A percentile compares a stretch with the other conserved stretches of the same genome.
phyloP scores from a whole-genome alignment of 2,113 vertebrate species.

The Macrotis lagotis region DNA sequence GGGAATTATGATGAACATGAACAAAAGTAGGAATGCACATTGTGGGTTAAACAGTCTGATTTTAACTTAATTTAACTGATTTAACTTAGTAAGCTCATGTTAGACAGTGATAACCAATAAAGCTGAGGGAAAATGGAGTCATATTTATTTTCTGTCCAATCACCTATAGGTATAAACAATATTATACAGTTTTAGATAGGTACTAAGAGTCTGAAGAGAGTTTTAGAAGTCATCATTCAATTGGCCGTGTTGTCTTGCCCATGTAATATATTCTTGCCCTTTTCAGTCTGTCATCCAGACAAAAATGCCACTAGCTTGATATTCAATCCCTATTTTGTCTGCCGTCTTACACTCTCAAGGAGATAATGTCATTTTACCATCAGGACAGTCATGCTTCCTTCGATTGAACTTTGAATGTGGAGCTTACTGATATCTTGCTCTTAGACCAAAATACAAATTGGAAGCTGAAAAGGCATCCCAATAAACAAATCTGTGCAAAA shows the following conservation, averaged over 20 bases:
- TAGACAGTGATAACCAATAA: not conserved
- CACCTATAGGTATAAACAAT: not conserved
- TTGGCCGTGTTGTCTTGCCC: slow-evolving; percentile 22
- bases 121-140: not conserved
- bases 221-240: slow-evolving; percentile 34
- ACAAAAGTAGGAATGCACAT: not conserved
- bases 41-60: not conserved
- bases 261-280: not conserved
- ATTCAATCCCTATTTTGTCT: slow-evolving; percentile 19
- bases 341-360: slow-evolving; percentile 17
- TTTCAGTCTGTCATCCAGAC: slow-evolving; percentile 38
- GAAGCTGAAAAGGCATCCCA: slow-evolving; percentile 36
- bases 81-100: not conserved
- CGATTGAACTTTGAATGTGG: slow-evolving; percentile 26
- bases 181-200: not conserved
- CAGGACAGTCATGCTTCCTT: slow-evolving; percentile 61
- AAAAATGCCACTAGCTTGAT: not conserved
- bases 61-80: no score
- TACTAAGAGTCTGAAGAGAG: slow-evolving; percentile 52
- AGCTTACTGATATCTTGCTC: slow-evolving; percentile 49
- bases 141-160: slow-evolving; percentile 36
- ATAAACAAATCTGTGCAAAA: not conserved
- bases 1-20: no score
- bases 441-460: slow-evolving; percentile 52
- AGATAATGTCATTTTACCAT: slow-evolving; percentile 54